These are phyloP conservation scores for Zosterops pallidus DNA, from an alignment of 2,113 vertebrate species.

Conservation along the genomic window DNA sequence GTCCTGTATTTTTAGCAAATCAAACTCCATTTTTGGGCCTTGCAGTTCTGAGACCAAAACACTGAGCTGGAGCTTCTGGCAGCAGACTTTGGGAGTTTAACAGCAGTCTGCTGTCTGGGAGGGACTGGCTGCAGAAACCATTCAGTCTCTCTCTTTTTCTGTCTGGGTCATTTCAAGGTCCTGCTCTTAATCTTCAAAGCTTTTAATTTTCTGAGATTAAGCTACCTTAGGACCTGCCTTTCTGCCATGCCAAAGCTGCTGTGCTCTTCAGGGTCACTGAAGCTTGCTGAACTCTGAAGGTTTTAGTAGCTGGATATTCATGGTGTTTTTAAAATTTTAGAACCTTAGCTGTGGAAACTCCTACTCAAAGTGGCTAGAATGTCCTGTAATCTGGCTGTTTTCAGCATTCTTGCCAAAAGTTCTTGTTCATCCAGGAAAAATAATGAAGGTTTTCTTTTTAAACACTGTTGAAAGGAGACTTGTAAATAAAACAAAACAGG, in stretches of 20 bases:
- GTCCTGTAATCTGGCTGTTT: background rate
- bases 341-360: background rate
- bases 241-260: background rate
- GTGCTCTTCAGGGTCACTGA: slow-evolving; percentile 19
- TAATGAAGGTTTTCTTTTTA: background rate
- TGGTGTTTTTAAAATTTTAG: background rate
- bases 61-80: background rate
- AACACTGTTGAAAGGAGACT: background rate
- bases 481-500: background rate
- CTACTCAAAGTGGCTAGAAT: background rate
- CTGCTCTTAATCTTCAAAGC: slow-evolving; percentile 59
- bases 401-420: background rate
- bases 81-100: background rate
- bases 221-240: background rate
- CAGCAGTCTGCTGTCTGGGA: background rate
- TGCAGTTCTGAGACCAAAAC: background rate
- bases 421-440: background rate
- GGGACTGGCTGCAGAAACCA: background rate
- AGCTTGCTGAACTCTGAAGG: slow-evolving; percentile 7
- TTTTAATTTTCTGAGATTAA: slow-evolving; percentile 59
- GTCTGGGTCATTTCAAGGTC: slow-evolving; percentile 59
- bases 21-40: background rate
- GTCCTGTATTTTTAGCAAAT: background rate
- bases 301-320: background rate
- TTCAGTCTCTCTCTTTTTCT: slow-evolving; percentile 7